Evolutionary conservation across 2,113 vertebrate species (phyloP), one percentile per base, ranked within the genome.

Genomic region (Lophura nycthemera): DNA sequence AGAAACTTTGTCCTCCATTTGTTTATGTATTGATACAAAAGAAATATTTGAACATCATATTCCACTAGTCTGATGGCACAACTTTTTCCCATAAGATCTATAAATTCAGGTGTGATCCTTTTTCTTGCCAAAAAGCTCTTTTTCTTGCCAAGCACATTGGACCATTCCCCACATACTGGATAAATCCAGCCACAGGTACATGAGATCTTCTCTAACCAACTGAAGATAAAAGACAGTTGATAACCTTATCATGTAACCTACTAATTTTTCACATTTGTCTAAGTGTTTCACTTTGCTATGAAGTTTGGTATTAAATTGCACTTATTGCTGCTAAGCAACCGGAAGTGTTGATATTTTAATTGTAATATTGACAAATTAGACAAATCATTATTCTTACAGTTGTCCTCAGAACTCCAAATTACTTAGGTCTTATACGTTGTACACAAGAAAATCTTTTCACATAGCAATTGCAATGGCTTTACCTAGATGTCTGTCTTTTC

Each of bases 41-140:
- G 67, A 88, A 90, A 45, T 50, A 66, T 40, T 70, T 76, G 76
- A 85, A 73, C 1, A 85, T 83, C 79, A 34, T n/a, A 34, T 80
- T 88, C 52, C 50, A 83, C 27, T 91, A 56, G 22, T 32, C 45
- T 80, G 82, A 77, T 91, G 85, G 88, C 40, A 93, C 75, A 94
- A 38, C 32, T 86, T 95, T 91, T 90, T 50, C 90, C 90, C 63
- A 36, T 71, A 88, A 94, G 69, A 77, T 94, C 65, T 64, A 71
- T 45, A 90, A 93, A 94, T 74, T 67, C 72, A 95, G 90, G 92
- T 86, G 79, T 2, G 4, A 64, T 60, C 21, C 24, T 80, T 42
- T 57, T 77, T 76, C 15, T 43, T 95, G 85, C 88, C 83, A 94
- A 85, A 88, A 67, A 16, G 6, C n/a, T 91, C 56, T 11, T 21